Evolutionary conservation across 2,797 vertebrate genomes (phyloP).

Genomic region (Gobio occitaniae): DNA sequence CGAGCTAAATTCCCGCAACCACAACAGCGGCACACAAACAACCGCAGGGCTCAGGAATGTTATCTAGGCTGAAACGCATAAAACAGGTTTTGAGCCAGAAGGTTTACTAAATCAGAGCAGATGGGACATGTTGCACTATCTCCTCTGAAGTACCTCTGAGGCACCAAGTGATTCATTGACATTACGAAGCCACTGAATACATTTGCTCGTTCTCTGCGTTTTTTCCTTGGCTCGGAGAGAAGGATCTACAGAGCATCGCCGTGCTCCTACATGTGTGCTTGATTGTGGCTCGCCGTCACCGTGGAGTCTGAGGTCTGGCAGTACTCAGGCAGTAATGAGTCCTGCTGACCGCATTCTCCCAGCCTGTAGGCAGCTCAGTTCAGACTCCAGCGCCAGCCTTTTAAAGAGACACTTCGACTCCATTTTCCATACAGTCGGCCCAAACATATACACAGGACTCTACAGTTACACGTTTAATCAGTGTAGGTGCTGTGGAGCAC

Average conservation of each 20-base stretch:
- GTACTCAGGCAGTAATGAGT: conserved; percentile 73
- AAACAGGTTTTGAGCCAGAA: conserved; percentile 23
- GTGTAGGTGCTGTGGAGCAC: background rate
- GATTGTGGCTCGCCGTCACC: conserved; percentile 76
- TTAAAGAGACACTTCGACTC: conserved; percentile 58
- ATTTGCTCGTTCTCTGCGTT: conserved; percentile 40
- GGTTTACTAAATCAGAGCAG: conserved; percentile 54
- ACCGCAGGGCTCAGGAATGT: conserved; percentile 28
- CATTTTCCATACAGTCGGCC: conserved; percentile 17
- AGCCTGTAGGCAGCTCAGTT: conserved; percentile 57
- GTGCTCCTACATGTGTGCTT: conserved; percentile 76
- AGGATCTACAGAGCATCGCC: conserved; percentile 43
- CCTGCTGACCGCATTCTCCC: conserved; percentile 63
- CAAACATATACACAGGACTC: background rate
- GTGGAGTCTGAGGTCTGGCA: conserved; percentile 87
- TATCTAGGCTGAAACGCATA: conserved; percentile 39
- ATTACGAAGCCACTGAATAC: conserved; percentile 41
- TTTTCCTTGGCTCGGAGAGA: conserved; percentile 37
- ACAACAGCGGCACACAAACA: conserved; percentile 42
- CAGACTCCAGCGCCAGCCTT: conserved; percentile 33
- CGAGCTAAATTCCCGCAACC: conserved; percentile 27
- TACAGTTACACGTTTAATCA: background rate
- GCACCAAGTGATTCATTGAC: conserved; percentile 53
- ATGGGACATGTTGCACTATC: conserved; percentile 28
- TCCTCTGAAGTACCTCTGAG: conserved; percentile 41